Percentiles rank a stretch among this genome's conserved stretches.
These are phyloP conservation scores for Alloscopus bannaensis DNA, from an alignment of 2,888 invertebrate genomes.

Conservation along the genomic window DNA sequence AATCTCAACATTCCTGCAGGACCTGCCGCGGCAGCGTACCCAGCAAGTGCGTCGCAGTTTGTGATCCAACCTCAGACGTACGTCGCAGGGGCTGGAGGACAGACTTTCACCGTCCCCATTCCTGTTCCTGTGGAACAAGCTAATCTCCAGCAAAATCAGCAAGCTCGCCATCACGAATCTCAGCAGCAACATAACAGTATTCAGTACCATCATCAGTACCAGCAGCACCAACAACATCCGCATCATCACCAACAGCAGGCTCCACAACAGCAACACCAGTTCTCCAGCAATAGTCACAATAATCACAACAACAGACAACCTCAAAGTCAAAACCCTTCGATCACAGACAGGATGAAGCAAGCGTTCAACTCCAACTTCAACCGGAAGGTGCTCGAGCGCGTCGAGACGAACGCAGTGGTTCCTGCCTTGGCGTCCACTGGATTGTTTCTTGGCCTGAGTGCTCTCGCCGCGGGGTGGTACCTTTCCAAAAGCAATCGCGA, in stretches of 20 bases:
- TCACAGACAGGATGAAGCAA: slow-evolving; percentile 67
- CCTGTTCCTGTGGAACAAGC: slow-evolving; percentile 73
- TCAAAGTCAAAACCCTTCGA: slow-evolving; percentile 22
- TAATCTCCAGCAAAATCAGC: slow-evolving; percentile 61
- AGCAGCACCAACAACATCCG: slow-evolving; percentile 49
- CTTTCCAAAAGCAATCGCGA: slow-evolving; percentile 71
- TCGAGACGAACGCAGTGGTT: slow-evolving; percentile 70
- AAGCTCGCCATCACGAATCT: slow-evolving; percentile 49
- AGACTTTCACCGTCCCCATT: slow-evolving; percentile 74
- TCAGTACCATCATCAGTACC: slow-evolving; percentile 13
- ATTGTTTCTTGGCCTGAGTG: slow-evolving; percentile 71
- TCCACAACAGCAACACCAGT: slow-evolving; percentile 19
- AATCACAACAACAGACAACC: slow-evolving; percentile 39
- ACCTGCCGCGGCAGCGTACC: slow-evolving; percentile 14
- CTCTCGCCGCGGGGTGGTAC: slow-evolving; percentile 73
- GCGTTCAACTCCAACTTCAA: slow-evolving; percentile 66
- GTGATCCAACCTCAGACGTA: slow-evolving; percentile 73
- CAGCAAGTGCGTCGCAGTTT: slow-evolving; percentile 59
- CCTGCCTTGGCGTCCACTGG: slow-evolving; percentile 72
- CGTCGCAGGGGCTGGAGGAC: slow-evolving; percentile 72
- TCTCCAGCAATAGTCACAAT: slow-evolving; percentile 16
- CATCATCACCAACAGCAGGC: slow-evolving; percentile 40
- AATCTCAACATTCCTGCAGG: no score
- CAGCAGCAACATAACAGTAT: slow-evolving; percentile 74
- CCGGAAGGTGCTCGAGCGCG: slow-evolving; percentile 67